Evolutionary conservation across 2,113 vertebrate genomes (phyloP).

Genomic region (Enhydra lutris): DNA sequence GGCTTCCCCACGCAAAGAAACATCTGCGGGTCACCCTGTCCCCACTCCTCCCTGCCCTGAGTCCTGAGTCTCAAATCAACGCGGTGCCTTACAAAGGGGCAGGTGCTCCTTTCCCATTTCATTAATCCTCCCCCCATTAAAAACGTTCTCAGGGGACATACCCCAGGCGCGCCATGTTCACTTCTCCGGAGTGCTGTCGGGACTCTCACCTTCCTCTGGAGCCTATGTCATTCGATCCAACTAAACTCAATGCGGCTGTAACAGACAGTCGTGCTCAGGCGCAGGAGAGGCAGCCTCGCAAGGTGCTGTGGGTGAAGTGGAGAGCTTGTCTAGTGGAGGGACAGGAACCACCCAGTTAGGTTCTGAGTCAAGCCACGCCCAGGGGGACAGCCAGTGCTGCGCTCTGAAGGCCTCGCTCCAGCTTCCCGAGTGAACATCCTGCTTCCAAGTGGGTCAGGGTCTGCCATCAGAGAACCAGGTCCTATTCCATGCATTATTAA

Average conservation of each 20-base stretch:
- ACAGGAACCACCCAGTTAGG: not conserved
- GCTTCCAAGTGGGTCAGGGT: not conserved
- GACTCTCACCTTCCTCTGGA: not conserved
- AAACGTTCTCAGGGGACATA: not conserved
- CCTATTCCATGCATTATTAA: not conserved
- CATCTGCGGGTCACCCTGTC: not conserved
- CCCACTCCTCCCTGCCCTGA: not conserved
- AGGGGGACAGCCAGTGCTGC: not conserved
- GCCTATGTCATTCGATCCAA: not conserved
- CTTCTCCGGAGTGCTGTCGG: not conserved
- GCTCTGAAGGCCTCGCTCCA: not conserved
- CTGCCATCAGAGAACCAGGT: not conserved
- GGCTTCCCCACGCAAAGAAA: not conserved
- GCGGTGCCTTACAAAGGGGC: not conserved
- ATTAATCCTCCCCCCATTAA: not conserved
- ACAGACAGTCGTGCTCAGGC: not conserved
- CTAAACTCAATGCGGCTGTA: not conserved
- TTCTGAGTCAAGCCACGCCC: not conserved
- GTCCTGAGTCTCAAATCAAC: not conserved
- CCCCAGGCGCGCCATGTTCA: not conserved
- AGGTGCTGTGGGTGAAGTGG: not conserved
- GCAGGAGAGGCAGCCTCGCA: not conserved
- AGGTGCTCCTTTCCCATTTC: not conserved
- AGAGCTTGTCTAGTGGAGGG: not conserved
- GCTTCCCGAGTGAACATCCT: not conserved